Percentiles rank a stretch among this genome's conserved stretches.
These are phyloP conservation scores for Mormyrus proboscirostris DNA, from an alignment of 2,797 vertebrate genomes.

Conservation along the genomic window DNA sequence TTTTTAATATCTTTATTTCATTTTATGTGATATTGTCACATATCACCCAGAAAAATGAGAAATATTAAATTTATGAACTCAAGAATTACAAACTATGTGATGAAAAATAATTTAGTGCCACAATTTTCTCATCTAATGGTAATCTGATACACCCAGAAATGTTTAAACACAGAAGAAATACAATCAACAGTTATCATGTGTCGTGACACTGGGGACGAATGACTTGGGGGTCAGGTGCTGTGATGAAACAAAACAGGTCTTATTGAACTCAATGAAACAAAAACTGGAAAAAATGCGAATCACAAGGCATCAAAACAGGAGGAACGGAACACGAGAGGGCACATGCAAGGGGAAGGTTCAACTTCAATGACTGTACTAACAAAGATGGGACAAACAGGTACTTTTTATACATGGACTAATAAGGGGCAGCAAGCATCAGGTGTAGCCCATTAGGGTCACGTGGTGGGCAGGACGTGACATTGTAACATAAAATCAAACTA, in stretches of 20 bases:
- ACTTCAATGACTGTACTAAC: not conserved
- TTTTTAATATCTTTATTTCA: constrained; percentile 14
- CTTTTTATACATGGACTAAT: not conserved
- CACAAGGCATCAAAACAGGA: not conserved
- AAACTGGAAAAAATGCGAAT: not conserved
- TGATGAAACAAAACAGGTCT: not conserved
- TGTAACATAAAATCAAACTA: not conserved
- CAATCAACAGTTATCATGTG: not conserved
- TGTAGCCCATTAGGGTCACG: not conserved
- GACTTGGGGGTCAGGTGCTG: not conserved
- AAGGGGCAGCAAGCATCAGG: not conserved
- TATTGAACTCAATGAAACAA: not conserved
- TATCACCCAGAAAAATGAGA: not conserved
- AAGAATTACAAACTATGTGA: not conserved
- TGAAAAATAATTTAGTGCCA: not conserved
- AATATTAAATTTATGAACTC: not conserved
- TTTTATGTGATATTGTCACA: not conserved
- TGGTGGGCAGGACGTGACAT: not conserved
- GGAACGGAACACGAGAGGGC: not conserved
- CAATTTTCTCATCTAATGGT: not conserved
- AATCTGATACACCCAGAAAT: not conserved
- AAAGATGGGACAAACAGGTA: not conserved
- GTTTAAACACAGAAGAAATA: not conserved
- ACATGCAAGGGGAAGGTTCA: not conserved
- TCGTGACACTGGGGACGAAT: not conserved